These are phyloP conservation scores for Ciconia boyciana DNA, from an alignment of 2,113 vertebrate genomes.

Conservation along the genomic window DNA sequence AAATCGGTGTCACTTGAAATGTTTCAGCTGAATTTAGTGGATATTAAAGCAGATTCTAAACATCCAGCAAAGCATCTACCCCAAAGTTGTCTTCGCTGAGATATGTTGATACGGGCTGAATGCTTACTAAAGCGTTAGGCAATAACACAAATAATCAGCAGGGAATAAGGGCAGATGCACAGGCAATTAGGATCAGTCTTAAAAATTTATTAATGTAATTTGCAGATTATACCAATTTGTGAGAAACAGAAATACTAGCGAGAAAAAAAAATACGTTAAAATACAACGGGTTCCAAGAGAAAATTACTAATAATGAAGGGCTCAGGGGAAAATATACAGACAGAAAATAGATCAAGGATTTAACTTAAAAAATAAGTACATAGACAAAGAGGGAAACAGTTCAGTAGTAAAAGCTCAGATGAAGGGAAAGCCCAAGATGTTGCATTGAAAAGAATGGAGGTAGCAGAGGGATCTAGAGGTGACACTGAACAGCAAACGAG, in stretches of 20 bases:
- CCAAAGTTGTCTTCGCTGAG: not conserved
- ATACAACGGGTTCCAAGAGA: not conserved
- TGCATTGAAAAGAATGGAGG: not conserved
- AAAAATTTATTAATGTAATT: constrained; percentile 19
- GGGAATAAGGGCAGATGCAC: not conserved
- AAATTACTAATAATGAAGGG: not conserved
- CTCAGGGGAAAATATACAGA: not conserved
- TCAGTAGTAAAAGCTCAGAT: not conserved
- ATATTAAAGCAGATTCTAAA: not conserved
- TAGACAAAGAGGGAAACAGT: not conserved
- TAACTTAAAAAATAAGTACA: not conserved
- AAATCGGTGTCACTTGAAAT: not conserved
- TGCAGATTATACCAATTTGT: not conserved
- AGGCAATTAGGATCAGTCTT: not conserved
- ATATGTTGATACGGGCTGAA: not conserved
- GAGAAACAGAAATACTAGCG: not conserved
- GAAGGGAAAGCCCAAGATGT: not conserved
- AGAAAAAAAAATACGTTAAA: not conserved
- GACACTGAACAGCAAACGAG: not conserved
- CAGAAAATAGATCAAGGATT: not conserved
- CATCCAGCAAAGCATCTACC: not conserved
- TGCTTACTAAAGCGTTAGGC: not conserved
- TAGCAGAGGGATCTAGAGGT: not conserved
- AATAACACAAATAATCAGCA: not conserved
- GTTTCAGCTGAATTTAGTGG: not conserved